These are phyloP conservation scores for Notospermus geniculatus DNA, from an alignment of 1,140 invertebrate genomes.

Conservation along the genomic window DNA sequence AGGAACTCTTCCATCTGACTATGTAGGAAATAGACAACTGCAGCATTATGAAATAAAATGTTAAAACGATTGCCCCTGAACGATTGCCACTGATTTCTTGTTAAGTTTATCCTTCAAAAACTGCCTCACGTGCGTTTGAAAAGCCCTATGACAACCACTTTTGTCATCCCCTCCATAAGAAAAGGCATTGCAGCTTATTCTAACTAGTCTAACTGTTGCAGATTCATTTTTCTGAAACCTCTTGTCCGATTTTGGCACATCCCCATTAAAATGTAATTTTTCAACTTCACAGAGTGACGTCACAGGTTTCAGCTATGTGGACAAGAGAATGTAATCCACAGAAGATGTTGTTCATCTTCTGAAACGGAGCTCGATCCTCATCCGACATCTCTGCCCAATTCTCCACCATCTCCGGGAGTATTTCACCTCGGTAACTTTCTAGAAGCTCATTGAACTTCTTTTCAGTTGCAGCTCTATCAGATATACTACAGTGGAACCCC, in stretches of 20 bases:
- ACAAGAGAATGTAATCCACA: too few relatives aligned
- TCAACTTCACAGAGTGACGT: constrained; percentile 12
- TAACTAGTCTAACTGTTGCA: constrained; percentile 14
- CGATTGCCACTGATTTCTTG: background rate
- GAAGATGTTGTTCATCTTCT: constrained; percentile 6
- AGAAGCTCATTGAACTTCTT: too few relatives aligned
- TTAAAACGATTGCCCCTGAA: constrained; percentile 23
- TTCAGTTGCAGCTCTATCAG: constrained; percentile 23
- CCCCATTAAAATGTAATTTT: constrained; percentile 5
- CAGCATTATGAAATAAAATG: too few relatives aligned
- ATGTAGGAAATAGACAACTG: too few relatives aligned
- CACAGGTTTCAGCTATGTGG: constrained; percentile 19
- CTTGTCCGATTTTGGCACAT: constrained; percentile 3
- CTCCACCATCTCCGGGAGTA: constrained; percentile 16
- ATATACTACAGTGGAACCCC: too few relatives aligned
- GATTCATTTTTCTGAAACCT: constrained; percentile 14
- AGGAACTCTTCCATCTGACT: too few relatives aligned
- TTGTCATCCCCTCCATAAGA: constrained; percentile 24
- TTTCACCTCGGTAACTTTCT: constrained; percentile 15
- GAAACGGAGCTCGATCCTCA: constrained; percentile 7
- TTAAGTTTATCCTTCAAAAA: background rate
- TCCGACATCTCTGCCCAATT: constrained; percentile 14
- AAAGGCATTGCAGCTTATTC: constrained; percentile 19
- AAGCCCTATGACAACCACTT: constrained; percentile 16
- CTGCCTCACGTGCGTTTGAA: background rate